Conservation (phyloP, 2,797 vertebrate genomes). For the Notolabrus celidotus region DNA sequence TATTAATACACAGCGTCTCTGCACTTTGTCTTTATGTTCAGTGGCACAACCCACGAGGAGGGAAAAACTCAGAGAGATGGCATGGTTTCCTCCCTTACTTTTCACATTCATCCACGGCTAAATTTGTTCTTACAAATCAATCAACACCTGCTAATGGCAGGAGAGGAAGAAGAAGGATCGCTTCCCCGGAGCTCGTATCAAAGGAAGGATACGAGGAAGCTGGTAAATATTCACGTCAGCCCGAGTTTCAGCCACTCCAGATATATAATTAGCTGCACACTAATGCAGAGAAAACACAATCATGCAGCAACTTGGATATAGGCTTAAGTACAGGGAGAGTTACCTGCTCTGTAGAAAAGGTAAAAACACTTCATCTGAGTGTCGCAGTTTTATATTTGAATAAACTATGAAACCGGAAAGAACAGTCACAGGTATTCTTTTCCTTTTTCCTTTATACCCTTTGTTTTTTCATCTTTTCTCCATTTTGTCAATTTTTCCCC, state of each 20-base stretch:
- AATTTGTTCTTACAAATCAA: constrained; percentile 69
- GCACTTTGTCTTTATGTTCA: constrained; percentile 71
- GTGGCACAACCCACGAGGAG: constrained; percentile 53
- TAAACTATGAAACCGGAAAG: too few relatives aligned
- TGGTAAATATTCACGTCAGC: constrained; percentile 52
- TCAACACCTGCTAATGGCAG: constrained; percentile 68
- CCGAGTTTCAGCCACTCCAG: constrained; percentile 53
- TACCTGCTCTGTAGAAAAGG: constrained; percentile 10
- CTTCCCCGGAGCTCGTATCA: constrained; percentile 55
- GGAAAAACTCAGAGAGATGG: constrained; percentile 7
- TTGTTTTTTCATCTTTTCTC: too few relatives aligned
- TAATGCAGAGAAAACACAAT: constrained; percentile 49
- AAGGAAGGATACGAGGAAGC: constrained; percentile 46
- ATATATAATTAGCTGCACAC: constrained; percentile 71
- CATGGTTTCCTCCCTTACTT: constrained; percentile 28
- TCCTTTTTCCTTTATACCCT: too few relatives aligned
- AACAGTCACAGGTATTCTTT: too few relatives aligned
- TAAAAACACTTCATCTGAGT: constrained; percentile 1
- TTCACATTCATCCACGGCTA: constrained; percentile 55
- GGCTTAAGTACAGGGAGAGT: constrained; percentile 17
- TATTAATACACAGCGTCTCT: constrained; percentile 75
- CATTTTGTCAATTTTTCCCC: too few relatives aligned
- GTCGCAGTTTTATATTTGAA: too few relatives aligned
- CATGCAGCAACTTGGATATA: constrained; percentile 57
- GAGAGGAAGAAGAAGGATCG: constrained; percentile 43